A percentile compares a stretch with the other conserved stretches of the same genome.
These are phyloP conservation scores for Drosophila birchii DNA, from an alignment of 2,888 invertebrate genomes.

Conservation along the genomic window DNA sequence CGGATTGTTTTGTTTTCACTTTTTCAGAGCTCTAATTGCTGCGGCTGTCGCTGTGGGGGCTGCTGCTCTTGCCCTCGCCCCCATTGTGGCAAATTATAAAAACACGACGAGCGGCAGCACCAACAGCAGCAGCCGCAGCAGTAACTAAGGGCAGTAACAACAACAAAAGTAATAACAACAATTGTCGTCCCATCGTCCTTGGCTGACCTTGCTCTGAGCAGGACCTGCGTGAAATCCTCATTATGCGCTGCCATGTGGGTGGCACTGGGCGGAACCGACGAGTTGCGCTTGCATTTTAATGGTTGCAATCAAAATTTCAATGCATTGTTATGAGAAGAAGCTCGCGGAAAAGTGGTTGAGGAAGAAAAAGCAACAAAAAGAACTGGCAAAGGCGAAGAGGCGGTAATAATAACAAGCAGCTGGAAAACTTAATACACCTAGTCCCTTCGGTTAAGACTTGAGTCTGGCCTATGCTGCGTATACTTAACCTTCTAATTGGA, in stretches of 20 bases:
- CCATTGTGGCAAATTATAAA: slow-evolving; percentile 59
- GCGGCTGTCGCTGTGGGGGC: slow-evolving; percentile 60
- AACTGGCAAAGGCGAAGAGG: slow-evolving; percentile 20
- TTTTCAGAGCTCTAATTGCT: slow-evolving; percentile 64
- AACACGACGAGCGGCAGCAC: slow-evolving; percentile 39
- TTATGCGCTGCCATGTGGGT: slow-evolving; percentile 56
- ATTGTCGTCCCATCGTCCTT: slow-evolving; percentile 66
- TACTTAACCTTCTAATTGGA: slow-evolving; percentile 63
- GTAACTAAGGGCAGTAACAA: slow-evolving; percentile 28
- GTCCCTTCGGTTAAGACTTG: not conserved
- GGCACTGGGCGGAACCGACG: slow-evolving; percentile 43
- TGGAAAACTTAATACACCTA: slow-evolving; percentile 17
- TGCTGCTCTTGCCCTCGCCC: slow-evolving; percentile 37
- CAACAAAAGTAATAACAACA: slow-evolving; percentile 47
- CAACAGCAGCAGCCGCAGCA: slow-evolving; percentile 22
- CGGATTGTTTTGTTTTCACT: slow-evolving; percentile 42
- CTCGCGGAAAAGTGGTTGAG: slow-evolving; percentile 14
- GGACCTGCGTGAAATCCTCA: slow-evolving; percentile 64
- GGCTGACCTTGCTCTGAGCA: slow-evolving; percentile 71
- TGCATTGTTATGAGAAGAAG: slow-evolving; percentile 63
- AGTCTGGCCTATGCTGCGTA: slow-evolving; percentile 38
- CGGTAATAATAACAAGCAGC: slow-evolving; percentile 27
- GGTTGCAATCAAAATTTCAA: slow-evolving; percentile 75
- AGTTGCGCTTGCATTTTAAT: slow-evolving; percentile 72
- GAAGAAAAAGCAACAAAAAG: slow-evolving; percentile 45